phyloP scores from a whole-genome alignment of 2,888 invertebrate species.

The Entomobrya proxima region DNA sequence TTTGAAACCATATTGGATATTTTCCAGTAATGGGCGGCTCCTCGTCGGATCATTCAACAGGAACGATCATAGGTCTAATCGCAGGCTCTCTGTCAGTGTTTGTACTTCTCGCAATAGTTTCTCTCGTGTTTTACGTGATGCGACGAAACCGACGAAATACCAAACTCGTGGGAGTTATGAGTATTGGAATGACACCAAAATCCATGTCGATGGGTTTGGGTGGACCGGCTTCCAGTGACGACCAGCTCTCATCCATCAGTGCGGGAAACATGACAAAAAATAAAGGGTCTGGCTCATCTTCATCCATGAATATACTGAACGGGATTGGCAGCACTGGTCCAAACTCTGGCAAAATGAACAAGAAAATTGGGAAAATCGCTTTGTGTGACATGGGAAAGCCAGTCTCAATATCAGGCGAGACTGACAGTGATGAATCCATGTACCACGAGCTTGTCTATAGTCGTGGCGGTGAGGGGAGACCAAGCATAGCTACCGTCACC shows the following conservation, averaged over 20 bases:
- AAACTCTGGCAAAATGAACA: constrained; percentile 63
- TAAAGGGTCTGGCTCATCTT: constrained; percentile 60
- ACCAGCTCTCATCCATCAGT: constrained; percentile 66
- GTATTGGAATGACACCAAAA: constrained; percentile 75
- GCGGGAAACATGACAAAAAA: constrained; percentile 51
- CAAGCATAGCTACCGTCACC: constrained; percentile 45
- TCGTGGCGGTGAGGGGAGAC: constrained; percentile 60
- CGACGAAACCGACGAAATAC: constrained; percentile 82
- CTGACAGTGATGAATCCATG: constrained; percentile 75
- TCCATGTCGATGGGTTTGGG: constrained; percentile 73
- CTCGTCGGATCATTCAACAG: constrained; percentile 80
- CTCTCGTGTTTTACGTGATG: constrained; percentile 83
- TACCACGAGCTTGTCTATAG: constrained; percentile 75
- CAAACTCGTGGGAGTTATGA: constrained; percentile 79
- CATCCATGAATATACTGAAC: constrained; percentile 60
- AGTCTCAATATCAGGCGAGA: constrained; percentile 73
- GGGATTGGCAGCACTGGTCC: constrained; percentile 47
- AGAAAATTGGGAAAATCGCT: constrained; percentile 73
- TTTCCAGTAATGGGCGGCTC: constrained; percentile 66
- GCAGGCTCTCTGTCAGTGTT: constrained; percentile 84
- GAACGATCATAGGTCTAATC: constrained; percentile 82
- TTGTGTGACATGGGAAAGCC: constrained; percentile 74
- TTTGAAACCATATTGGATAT: constrained; percentile 28
- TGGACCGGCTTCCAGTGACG: constrained; percentile 64
- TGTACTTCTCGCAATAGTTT: constrained; percentile 81